Evolutionary conservation across 2,888 invertebrate genomes (phyloP).

Genomic region (Amiota mariae): DNA sequence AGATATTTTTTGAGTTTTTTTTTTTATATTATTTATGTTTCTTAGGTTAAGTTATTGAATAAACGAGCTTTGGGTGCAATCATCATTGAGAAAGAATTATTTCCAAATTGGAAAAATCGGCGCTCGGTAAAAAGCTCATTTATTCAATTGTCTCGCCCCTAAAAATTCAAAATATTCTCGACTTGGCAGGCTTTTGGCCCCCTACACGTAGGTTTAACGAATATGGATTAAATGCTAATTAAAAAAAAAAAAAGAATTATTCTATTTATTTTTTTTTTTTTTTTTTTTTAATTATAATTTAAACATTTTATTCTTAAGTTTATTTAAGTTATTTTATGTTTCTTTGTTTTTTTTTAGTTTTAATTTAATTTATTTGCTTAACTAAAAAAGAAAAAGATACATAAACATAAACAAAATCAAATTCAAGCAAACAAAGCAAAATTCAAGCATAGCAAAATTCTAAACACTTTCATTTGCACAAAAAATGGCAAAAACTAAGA

Average conservation of each 20-base stretch:
- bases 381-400: background rate
- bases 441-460: background rate
- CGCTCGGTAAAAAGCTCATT: conserved; percentile 54
- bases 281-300: background rate
- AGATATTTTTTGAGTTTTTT: conserved; percentile 24
- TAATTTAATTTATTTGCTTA: conserved; percentile 38
- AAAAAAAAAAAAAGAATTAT: conserved; percentile 32
- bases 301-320: background rate
- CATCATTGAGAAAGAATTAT: conserved; percentile 34
- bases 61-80: conserved; percentile 57
- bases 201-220: conserved; percentile 49
- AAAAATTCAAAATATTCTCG: conserved; percentile 71
- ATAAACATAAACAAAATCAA: background rate
- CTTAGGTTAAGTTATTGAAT: conserved; percentile 70
- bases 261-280: conserved; percentile 15
- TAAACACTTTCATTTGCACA: background rate
- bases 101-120: conserved; percentile 16
- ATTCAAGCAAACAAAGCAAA: conserved; percentile 26
- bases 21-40: conserved; percentile 45
- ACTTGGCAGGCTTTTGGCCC: conserved; percentile 74
- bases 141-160: conserved; percentile 70
- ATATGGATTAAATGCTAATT: conserved; percentile 36
- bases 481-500: background rate
- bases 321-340: conserved; percentile 10
- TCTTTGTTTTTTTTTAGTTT: conserved; percentile 39